Conservation (phyloP, 2,113 vertebrate genomes). For the Phalacrocorax pelagicus region DNA sequence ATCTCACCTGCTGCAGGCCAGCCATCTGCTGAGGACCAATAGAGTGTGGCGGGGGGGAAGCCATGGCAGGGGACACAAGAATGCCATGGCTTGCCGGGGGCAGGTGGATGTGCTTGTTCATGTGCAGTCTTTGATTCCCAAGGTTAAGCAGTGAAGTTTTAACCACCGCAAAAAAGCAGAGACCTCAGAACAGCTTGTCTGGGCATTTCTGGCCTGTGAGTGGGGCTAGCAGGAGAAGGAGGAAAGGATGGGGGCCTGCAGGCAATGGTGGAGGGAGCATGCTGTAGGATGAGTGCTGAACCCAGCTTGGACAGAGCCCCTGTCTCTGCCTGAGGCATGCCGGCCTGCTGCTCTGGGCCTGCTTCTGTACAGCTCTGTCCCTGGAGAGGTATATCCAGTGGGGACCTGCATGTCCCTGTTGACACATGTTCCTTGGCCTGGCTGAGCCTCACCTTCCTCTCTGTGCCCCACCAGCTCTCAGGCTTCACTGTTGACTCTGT, state of each 20-base stretch:
- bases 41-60: too few relatives aligned
- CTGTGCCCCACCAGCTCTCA: fast-evolving
- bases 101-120: background rate
- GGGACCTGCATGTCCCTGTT: fast-evolving
- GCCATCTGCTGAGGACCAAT: background rate
- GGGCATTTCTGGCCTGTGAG: fast-evolving
- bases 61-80: fast-evolving
- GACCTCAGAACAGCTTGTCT: background rate
- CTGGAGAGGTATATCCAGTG: fast-evolving
- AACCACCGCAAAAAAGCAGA: background rate
- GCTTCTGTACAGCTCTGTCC: background rate
- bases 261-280: too few relatives aligned
- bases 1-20: fast-evolving
- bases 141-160: background rate
- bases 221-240: background rate
- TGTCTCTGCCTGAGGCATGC: too few relatives aligned
- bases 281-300: fast-evolving
- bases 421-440: fast-evolving
- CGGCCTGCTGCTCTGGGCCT: too few relatives aligned
- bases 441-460: background rate
- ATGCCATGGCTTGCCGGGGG: background rate
- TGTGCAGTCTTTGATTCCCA: too few relatives aligned
- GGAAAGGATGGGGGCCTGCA: background rate
- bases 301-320: fast-evolving
- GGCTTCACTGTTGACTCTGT: background rate